Evolutionary conservation across 2,888 invertebrate species (phyloP).

Genomic region (Eristalinus aeneus): DNA sequence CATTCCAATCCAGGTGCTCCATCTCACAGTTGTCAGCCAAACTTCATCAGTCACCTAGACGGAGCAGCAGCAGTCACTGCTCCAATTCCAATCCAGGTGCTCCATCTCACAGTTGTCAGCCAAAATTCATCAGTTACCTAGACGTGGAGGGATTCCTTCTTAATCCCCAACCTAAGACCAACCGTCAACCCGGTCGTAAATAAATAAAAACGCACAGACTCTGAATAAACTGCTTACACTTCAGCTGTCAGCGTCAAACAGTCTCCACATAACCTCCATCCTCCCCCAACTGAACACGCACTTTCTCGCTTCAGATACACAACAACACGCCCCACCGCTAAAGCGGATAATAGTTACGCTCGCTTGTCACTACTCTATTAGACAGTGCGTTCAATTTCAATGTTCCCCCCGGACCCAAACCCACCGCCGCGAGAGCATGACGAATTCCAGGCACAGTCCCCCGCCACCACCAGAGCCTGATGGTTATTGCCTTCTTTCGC

Average conservation of each 20-base stretch:
- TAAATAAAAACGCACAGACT: neutral
- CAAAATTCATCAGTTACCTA: neutral
- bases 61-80: neutral
- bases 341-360: constrained; percentile 15
- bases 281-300: neutral
- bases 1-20: neutral
- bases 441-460: neutral
- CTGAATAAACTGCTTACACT: neutral
- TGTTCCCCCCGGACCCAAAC: neutral
- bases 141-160: neutral
- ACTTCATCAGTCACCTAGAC: neutral
- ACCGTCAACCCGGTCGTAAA: neutral
- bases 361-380: constrained; percentile 33
- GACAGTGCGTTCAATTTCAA: constrained; percentile 28
- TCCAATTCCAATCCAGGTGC: neutral
- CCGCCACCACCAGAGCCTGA: neutral
- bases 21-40: neutral
- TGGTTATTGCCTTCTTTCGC: constrained; percentile 43
- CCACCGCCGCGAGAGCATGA: neutral
- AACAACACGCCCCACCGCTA: neutral
- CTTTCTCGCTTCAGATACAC: neutral
- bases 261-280: neutral
- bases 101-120: neutral
- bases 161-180: neutral
- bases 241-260: neutral